Percentiles rank a stretch among this genome's conserved stretches.
Conservation (phyloP, 2,888 invertebrate genomes). For the Apamea sordens region DNA sequence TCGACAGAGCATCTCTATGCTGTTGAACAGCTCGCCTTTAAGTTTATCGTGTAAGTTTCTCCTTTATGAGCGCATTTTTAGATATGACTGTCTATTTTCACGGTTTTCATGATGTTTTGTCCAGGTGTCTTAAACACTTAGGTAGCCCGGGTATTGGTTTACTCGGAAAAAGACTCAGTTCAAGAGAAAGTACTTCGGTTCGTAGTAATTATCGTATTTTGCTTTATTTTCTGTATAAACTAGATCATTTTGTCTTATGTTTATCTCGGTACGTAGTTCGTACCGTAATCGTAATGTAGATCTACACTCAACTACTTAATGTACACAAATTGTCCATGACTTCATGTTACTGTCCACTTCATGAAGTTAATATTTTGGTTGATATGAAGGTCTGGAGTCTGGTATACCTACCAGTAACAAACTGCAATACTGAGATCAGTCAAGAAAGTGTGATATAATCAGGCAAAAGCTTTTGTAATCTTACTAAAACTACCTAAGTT, state of each 20-base stretch:
- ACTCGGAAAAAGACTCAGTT: neutral
- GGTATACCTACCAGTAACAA: neutral
- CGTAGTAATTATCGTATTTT: neutral
- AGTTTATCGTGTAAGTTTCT: neutral
- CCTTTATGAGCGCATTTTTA: neutral
- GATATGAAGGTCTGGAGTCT: neutral
- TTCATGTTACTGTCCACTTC: slow-evolving; percentile 25
- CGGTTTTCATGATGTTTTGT: neutral
- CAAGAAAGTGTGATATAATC: neutral
- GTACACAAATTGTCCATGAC: slow-evolving; percentile 40
- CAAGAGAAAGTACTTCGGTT: neutral
- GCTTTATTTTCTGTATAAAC: neutral
- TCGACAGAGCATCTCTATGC: neutral
- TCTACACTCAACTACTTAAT: slow-evolving; percentile 23
- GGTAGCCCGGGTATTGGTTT: neutral
- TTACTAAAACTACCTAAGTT: neutral
- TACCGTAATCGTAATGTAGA: neutral
- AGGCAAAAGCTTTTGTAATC: neutral
- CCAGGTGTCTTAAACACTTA: neutral
- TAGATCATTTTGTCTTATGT: neutral
- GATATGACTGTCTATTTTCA: neutral
- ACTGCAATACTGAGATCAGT: neutral
- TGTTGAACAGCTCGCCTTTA: neutral
- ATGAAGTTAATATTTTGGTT: slow-evolving; percentile 1
- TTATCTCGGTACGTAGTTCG: slow-evolving; percentile 3